Conservation (phyloP, 92 coral and sea anemone species). For the Ricordea florida region DNA sequence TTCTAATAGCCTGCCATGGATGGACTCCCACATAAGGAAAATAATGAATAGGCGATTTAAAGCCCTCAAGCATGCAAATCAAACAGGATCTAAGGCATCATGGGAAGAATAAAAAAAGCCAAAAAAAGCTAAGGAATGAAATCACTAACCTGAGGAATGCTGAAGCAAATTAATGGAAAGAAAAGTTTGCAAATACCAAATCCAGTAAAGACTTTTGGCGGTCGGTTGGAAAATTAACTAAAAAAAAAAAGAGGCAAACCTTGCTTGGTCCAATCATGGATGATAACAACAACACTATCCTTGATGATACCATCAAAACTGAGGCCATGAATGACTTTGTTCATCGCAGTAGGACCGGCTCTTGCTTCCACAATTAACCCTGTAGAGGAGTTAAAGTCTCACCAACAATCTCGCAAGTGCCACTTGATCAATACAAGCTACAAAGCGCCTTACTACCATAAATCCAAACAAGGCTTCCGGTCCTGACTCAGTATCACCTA, state of each 20-base stretch:
- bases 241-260: slow-evolving; percentile 13
- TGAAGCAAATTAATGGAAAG: slow-evolving; percentile 53
- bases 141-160: slow-evolving; percentile 36
- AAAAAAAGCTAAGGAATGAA: slow-evolving; percentile 20
- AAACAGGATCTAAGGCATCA: slow-evolving; percentile 18
- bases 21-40: slow-evolving; percentile 49
- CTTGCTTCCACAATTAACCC: slow-evolving; percentile 34
- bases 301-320: slow-evolving; percentile 28
- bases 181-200: slow-evolving; percentile 14
- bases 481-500: slow-evolving; percentile 46
- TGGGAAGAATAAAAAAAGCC: slow-evolving; percentile 28
- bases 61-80: slow-evolving; percentile 25
- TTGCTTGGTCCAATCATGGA: slow-evolving; percentile 50
- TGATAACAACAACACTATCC: slow-evolving; percentile 15
- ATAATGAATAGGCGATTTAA: slow-evolving; percentile 29
- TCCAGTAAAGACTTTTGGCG: slow-evolving; percentile 37
- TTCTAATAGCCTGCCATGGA: slow-evolving; percentile 52
- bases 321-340: slow-evolving; percentile 47
- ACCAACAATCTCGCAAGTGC: slow-evolving; percentile 30
- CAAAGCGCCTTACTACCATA: slow-evolving; percentile 11
- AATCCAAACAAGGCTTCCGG: slow-evolving; percentile 60
- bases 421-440: slow-evolving; percentile 3
- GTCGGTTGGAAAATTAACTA: slow-evolving; percentile 33
- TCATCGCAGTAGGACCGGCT: slow-evolving; percentile 19
- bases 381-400: slow-evolving; percentile 30